Conservation (phyloP, 2,113 vertebrate genomes). For the Acanthisitta chloris region DNA sequence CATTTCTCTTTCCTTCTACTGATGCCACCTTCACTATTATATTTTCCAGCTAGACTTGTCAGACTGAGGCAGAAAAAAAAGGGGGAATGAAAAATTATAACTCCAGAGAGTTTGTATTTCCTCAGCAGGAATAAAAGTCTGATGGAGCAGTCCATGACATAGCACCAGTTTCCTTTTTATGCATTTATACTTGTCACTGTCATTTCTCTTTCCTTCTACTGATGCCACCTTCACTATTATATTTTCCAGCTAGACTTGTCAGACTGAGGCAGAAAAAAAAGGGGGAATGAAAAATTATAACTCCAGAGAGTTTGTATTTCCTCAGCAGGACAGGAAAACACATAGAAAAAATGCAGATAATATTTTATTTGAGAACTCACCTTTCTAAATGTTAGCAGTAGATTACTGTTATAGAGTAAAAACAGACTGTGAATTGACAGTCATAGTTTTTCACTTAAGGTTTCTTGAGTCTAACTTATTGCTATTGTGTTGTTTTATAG, state of each 20-base stretch:
- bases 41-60: neutral
- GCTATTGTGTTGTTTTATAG: neutral
- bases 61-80: neutral
- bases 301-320: neutral
- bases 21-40: accelerated
- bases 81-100: neutral
- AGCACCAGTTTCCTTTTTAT: neutral
- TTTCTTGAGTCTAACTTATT: neutral
- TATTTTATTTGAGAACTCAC: neutral
- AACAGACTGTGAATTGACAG: neutral
- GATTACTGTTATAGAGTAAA: neutral
- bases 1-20: neutral
- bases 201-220: neutral
- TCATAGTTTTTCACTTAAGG: neutral
- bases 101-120: neutral
- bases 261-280: neutral
- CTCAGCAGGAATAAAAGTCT: neutral
- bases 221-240: accelerated
- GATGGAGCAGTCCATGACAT: neutral
- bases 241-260: neutral
- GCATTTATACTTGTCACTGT: neutral
- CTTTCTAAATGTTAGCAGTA: neutral
- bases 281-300: neutral
- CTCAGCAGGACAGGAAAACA: neutral
- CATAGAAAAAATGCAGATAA: neutral